Evolutionary conservation across 2,797 vertebrate genomes (phyloP).

Genomic region (Fundulus diaphanus): DNA sequence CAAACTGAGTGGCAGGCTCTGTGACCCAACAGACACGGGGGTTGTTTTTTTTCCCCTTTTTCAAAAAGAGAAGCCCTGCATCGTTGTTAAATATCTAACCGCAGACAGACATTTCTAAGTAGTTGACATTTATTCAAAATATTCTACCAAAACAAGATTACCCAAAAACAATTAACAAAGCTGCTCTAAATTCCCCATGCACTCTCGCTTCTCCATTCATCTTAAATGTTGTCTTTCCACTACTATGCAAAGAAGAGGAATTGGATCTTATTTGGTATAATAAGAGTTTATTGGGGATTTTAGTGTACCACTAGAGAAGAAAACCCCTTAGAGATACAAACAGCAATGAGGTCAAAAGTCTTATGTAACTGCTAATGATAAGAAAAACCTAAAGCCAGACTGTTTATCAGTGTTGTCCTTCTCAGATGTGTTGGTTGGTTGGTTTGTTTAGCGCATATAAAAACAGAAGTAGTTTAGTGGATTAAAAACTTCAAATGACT

Average conservation of each 20-base stretch:
- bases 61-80: conserved; percentile 1
- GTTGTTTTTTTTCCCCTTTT: no score
- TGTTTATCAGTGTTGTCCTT: neutral
- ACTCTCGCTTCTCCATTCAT: conserved; percentile 35
- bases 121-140: neutral
- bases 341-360: neutral
- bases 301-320: neutral
- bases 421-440: neutral
- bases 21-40: conserved; percentile 1
- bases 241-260: neutral
- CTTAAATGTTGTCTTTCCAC: conserved; percentile 16
- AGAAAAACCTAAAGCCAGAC: neutral
- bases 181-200: conserved; percentile 6
- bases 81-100: conserved; percentile 20
- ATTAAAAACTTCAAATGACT: neutral
- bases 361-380: neutral
- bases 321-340: neutral
- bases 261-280: neutral
- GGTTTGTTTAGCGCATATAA: conserved; percentile 1
- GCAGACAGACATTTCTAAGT: neutral
- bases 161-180: conserved; percentile 10
- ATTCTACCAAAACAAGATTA: neutral
- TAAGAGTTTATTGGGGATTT: conserved; percentile 1
- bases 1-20: conserved; percentile 6
- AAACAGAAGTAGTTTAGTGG: neutral